Conservation (phyloP, 2,797 vertebrate species). For the Chelonia mydas region DNA sequence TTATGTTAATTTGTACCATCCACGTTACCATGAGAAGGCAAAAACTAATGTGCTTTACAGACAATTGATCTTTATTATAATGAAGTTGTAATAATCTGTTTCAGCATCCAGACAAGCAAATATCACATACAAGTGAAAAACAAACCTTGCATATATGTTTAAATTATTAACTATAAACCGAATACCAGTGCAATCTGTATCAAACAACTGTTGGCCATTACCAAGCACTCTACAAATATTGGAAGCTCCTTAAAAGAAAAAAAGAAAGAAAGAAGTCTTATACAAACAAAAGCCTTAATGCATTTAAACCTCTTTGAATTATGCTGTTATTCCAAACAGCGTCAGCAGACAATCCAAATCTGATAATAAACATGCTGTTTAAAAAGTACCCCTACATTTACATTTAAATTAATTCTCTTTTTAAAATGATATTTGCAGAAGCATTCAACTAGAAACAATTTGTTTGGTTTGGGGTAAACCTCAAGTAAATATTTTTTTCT, state of each 20-base stretch:
- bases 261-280: not conserved
- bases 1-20: constrained; percentile 33
- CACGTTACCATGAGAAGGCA: not conserved
- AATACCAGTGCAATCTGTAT: not conserved
- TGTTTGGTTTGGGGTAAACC: constrained; percentile 67
- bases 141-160: not conserved
- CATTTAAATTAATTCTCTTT: constrained; percentile 71
- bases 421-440: constrained; percentile 45
- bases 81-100: not conserved
- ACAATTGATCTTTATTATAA: not conserved
- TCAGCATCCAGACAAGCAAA: not conserved
- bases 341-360: constrained; percentile 58
- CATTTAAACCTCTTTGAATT: not conserved
- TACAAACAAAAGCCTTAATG: constrained; percentile 24
- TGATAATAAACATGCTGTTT: constrained; percentile 52
- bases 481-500: constrained; percentile 76
- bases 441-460: constrained; percentile 73
- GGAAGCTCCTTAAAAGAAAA: not conserved
- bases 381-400: constrained; percentile 64
- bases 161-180: not conserved
- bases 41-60: not conserved
- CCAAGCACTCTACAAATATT: not conserved
- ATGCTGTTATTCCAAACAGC: constrained; percentile 10
- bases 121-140: not conserved
- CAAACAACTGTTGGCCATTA: not conserved